Percentiles rank a stretch among this genome's conserved stretches.
Evolutionary conservation across 1,140 invertebrate species (phyloP).

Genomic region (Heterodera schachtii): DNA sequence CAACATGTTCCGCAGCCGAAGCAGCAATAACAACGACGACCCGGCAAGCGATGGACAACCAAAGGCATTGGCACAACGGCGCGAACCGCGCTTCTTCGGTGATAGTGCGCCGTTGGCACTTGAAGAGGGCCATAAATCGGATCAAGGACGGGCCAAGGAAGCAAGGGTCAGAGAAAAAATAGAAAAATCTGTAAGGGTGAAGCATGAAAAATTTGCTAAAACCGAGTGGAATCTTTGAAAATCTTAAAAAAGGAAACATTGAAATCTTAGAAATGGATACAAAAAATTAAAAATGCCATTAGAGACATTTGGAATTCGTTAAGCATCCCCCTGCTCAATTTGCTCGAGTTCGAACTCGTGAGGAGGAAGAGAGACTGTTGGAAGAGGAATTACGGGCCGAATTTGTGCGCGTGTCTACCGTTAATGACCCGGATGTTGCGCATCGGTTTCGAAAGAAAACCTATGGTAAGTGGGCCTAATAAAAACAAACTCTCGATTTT

Average conservation of each 20-base stretch:
- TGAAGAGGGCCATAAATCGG: background rate
- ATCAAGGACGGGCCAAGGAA: background rate
- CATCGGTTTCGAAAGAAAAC: constrained; percentile 24
- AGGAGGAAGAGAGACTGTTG: constrained; percentile 18
- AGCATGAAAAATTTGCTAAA: too few species aligned
- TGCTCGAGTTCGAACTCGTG: constrained; percentile 4
- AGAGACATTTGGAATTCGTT: too few species aligned
- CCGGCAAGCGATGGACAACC: background rate
- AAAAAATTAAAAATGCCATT: background rate
- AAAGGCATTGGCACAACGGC: background rate
- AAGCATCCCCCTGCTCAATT: background rate
- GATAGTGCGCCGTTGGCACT: background rate
- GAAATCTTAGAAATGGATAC: background rate
- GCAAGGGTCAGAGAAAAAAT: constrained; percentile 1
- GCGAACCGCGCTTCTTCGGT: background rate
- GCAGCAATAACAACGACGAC: background rate
- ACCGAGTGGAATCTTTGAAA: constrained; percentile 3
- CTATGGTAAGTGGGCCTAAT: constrained; percentile 1
- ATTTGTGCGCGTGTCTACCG: constrained; percentile 24
- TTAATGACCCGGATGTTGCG: background rate
- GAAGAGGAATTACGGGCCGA: constrained; percentile 23
- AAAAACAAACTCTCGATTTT: constrained; percentile 1
- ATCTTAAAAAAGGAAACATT: background rate
- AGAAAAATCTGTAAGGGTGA: background rate
- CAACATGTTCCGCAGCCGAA: background rate